phyloP scores from a whole-genome alignment of 1,140 invertebrate species.

The Whitmania pigra region DNA sequence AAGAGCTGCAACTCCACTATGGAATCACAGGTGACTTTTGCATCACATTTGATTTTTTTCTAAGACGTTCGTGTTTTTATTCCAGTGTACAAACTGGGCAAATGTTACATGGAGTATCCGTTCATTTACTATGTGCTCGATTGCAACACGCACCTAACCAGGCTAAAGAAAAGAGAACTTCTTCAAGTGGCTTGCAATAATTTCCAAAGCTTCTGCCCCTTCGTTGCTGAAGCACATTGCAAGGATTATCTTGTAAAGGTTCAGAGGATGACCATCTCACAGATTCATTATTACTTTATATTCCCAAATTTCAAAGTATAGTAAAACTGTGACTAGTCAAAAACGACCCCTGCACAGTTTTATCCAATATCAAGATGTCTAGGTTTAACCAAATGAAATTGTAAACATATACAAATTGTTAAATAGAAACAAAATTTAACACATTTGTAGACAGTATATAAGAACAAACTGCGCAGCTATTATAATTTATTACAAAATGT shows the following conservation, averaged over 20 bases:
- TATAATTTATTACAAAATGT: too few relatives aligned
- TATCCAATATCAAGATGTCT: too few relatives aligned
- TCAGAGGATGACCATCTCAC: too few relatives aligned
- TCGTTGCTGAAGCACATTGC: background rate
- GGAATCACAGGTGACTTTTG: background rate
- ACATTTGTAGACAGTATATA: too few relatives aligned
- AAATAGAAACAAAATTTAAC: too few relatives aligned
- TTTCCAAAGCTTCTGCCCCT: slow-evolving; percentile 13
- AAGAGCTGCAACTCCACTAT: background rate
- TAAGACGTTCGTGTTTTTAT: background rate
- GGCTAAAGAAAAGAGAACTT: slow-evolving; percentile 1
- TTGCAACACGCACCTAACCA: slow-evolving; percentile 11
- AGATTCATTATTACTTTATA: too few relatives aligned
- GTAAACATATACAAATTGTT: too few relatives aligned
- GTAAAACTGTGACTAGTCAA: too few relatives aligned
- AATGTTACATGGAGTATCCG: slow-evolving; percentile 18
- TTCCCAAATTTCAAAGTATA: too few relatives aligned
- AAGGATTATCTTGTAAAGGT: background rate
- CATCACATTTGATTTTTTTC: background rate
- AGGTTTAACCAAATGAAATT: too few relatives aligned
- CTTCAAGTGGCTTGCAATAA: background rate
- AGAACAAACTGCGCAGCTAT: too few relatives aligned
- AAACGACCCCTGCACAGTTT: too few relatives aligned
- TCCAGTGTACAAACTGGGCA: slow-evolving; percentile 9
- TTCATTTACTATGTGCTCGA: slow-evolving; percentile 14